Base-by-base conservation (phyloP, 1,140 invertebrate genomes). In the Oppia nitens region DNA sequence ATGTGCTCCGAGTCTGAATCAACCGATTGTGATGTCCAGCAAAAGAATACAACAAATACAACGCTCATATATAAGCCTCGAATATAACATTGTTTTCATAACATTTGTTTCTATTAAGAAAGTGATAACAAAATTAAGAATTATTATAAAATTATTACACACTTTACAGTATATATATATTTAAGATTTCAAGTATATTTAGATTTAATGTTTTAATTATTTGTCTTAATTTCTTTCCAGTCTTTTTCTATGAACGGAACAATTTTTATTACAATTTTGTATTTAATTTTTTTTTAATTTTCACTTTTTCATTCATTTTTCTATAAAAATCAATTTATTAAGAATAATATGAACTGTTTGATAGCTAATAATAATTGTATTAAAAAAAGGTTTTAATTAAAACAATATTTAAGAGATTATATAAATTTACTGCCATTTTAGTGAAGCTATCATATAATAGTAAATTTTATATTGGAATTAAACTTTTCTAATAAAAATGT, bases 41-140 rank as follows among this genome's bases (percentile, higher is more conserved):
- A 77, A 27, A 78, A 79, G 65, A 78, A 79, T 67, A 76, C 80
- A 50, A 78, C 79, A 64, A 78, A 79, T 67, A 76, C 80, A 50
- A 80, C 78, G 25, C 70, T 80, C 50, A 80, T 78, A 2, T 81
- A 81, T 64, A 81, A 81, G 64, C 79, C 79, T 40, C 71, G 79
- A 62, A 79, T 81, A 67, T 80, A 75, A 62, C 17, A 12, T 24
- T 20, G n/a, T 47, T 48, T 25, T 12, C 6, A 40, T 9, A 40
- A 40, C 32, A 40, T 40, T 40, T 40, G 32, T 9, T n/a, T n/a
- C n/a, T n/a, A n/a, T n/a, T n/a, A n/a, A n/a, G n/a, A n/a, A n/a
- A n/a, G n/a, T n/a, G n/a, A n/a, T n/a, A n/a, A n/a, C n/a, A n/a
- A n/a, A n/a, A n/a, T n/a, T n/a, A n/a, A n/a, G n/a, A n/a, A n/a